These are phyloP conservation scores for Scaptomyza flava DNA, from an alignment of 2,888 invertebrate species.

Conservation along the genomic window DNA sequence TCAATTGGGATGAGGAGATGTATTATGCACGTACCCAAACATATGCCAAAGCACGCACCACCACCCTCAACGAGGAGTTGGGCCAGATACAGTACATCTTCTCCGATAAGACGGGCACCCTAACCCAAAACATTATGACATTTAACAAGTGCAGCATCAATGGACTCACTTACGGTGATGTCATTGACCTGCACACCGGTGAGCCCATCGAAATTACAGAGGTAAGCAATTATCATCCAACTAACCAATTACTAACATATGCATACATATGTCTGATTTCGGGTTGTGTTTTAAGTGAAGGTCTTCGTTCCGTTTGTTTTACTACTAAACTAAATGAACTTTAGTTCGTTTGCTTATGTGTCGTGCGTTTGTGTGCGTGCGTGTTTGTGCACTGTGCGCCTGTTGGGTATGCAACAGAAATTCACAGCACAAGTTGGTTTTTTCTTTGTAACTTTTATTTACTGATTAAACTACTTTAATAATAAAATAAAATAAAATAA, in stretches of 20 bases:
- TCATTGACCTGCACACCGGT: constrained; percentile 93
- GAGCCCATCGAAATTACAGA: constrained; percentile 94
- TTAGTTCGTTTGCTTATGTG: constrained; percentile 9
- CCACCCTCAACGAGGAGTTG: constrained; percentile 98
- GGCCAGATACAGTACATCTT: constrained; percentile 99
- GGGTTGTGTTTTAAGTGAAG: background rate
- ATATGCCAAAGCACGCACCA: constrained; percentile 97
- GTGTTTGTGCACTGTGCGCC: constrained; percentile 24
- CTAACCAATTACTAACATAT: background rate
- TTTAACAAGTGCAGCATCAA: constrained; percentile 99
- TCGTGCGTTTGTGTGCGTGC: background rate
- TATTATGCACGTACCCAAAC: constrained; percentile 95
- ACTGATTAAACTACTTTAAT: background rate
- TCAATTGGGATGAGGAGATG: constrained; percentile 99
- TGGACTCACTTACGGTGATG: constrained; percentile 96
- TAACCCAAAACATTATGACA: constrained; percentile 99
- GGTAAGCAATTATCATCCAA: constrained; percentile 85
- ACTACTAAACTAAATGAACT: background rate
- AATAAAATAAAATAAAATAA: background rate
- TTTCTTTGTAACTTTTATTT: background rate
- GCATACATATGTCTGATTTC: background rate
- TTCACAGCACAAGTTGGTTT: background rate
- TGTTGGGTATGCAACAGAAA: constrained; percentile 36
- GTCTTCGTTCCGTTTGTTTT: background rate
- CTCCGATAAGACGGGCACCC: constrained; percentile 99